Base-by-base conservation (phyloP, 2,797 vertebrate species). In the Alexandromys oeconomus region DNA sequence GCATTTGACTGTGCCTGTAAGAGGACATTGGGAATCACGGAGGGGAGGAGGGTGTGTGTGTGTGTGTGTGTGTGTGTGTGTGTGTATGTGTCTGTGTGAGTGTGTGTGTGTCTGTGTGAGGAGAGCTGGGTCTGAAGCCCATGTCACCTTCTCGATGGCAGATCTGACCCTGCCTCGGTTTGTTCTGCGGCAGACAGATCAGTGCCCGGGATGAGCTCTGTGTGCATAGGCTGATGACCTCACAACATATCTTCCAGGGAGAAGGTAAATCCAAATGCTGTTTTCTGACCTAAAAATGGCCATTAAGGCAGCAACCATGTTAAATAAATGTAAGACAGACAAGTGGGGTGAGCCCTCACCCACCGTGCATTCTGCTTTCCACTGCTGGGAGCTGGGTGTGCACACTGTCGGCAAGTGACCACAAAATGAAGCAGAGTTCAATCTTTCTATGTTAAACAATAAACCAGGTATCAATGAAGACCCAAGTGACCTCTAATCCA, bases 391-490 rank as follows among this genome's bases (percentile, higher is more conserved):
- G 15, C 63, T 14, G 3, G 61, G 4, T 73, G 27, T 74, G 77
- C 31, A 8, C n/a, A 37, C 57, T 34, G 4, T 46, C 23, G 40
- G 40, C 29, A 23, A 0, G 0, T 6, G n/a, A 5, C 59, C 29
- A 65, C 40, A 71, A 51, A 48, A 37, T 11, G 46, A 40, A 67
- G 59, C 85, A 59, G 40, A 34, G 13, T n/a, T 81, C 79, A 93
- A 43, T 57, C 40, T 65, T 94, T n/a, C 76, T 91, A 54, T 29
- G 29, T 43, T 10, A 10, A 40, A 61, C 80, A 79, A 15, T 31
- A 65, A 85, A 31, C 27, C 59, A 23, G 51, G 54, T 77, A 46
- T 67, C 10, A 0, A 1, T 37, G 11, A 23, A 48, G n/a, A 61
- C 14, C n/a, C 78, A 34, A 87, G 79, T 3, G 31, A 3, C 48